phyloP scores from a whole-genome alignment of 2,113 vertebrate species.

The Boleophthalmus pectinirostris region DNA sequence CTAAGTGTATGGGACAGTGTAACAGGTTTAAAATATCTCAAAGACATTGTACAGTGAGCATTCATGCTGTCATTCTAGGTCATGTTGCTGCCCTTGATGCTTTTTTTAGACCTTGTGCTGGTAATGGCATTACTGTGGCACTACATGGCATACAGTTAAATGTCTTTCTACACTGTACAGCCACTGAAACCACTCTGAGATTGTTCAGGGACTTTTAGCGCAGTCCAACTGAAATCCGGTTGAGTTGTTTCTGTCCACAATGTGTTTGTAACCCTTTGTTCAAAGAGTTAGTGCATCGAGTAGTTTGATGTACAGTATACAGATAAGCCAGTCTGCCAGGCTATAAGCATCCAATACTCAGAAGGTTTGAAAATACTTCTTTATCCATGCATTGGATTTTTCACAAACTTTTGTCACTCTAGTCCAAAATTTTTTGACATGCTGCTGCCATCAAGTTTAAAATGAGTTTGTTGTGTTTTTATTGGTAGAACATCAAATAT shows the following conservation, averaged over 20 bases:
- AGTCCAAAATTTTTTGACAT: neutral
- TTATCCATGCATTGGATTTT: no score
- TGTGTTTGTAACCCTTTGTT: neutral
- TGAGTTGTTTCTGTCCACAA: neutral
- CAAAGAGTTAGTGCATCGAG: no score
- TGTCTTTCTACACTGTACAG: neutral
- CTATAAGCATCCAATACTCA: no score
- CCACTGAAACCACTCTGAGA: neutral
- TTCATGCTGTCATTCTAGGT: slow-evolving; percentile 18
- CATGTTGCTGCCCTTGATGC: slow-evolving; percentile 6
- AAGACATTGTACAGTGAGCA: neutral
- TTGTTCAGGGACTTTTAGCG: neutral
- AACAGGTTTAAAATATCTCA: slow-evolving; percentile 30
- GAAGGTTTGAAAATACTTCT: no score
- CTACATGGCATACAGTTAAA: neutral
- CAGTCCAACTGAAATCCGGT: neutral
- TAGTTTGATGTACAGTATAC: no score
- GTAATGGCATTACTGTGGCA: neutral
- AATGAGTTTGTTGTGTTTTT: no score
- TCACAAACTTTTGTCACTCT: neutral
- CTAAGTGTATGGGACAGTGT: neutral
- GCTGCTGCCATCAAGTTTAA: no score
- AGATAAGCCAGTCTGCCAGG: no score
- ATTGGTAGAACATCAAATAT: neutral
- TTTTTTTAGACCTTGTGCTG: slow-evolving; percentile 1